A percentile compares a stretch with the other conserved stretches of the same genome.
phyloP scores from a whole-genome alignment of 2,888 invertebrate species.

The Aquatica leii region DNA sequence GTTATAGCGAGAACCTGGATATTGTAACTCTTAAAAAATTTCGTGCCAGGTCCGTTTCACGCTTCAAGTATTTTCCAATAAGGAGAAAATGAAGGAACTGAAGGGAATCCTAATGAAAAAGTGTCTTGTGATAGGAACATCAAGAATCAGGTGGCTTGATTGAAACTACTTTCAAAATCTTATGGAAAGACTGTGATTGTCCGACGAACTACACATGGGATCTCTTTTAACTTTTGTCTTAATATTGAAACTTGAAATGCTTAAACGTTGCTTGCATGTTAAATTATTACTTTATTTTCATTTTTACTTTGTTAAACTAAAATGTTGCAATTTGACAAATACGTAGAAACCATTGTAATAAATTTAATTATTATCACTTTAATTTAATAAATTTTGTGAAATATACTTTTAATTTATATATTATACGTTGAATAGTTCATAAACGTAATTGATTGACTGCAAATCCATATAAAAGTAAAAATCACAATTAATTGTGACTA shows the following conservation, averaged over 20 bases:
- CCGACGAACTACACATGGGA: constrained; percentile 30
- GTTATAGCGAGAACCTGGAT: constrained; percentile 45
- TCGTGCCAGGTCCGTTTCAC: constrained; percentile 50
- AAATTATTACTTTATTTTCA: no score
- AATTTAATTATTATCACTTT: no score
- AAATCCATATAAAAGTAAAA: no score
- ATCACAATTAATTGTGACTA: no score
- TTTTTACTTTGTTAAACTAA: no score
- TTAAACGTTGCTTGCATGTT: no score
- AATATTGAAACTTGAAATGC: constrained; percentile 4
- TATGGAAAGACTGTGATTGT: constrained; percentile 33
- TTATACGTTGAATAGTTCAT: no score
- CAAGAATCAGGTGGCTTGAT: constrained; percentile 51
- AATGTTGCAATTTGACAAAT: no score
- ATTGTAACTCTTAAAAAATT: constrained; percentile 52
- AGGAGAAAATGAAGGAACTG: constrained; percentile 45
- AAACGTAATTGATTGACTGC: no score
- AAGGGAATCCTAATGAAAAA: constrained; percentile 55
- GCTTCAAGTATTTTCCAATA: constrained; percentile 54
- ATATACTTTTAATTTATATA: no score
- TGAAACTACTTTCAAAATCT: constrained; percentile 43
- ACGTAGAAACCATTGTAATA: no score
- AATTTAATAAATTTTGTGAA: no score
- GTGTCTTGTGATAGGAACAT: constrained; percentile 50
- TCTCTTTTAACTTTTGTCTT: constrained; percentile 17